phyloP scores from a whole-genome alignment of 2,113 vertebrate species.

The Muntiacus muntjak region DNA sequence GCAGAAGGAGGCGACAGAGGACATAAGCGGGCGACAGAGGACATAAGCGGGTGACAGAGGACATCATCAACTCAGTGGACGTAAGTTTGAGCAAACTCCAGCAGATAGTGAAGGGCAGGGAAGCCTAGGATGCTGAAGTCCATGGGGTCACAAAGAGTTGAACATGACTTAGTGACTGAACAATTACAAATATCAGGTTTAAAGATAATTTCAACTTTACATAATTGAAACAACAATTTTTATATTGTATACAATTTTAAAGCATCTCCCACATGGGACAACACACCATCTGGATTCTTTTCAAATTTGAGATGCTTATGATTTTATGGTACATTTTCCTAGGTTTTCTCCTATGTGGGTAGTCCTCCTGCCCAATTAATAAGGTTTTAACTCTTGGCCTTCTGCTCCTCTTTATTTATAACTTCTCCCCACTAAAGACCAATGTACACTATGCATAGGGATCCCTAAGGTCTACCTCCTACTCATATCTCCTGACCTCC shows the following conservation, averaged over 20 bases:
- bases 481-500: background rate
- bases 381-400: background rate
- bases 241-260: constrained; percentile 46
- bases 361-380: background rate
- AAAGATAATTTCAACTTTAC: constrained; percentile 56
- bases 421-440: background rate
- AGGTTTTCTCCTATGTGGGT: constrained; percentile 5
- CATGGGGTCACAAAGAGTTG: background rate
- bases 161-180: background rate
- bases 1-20: background rate
- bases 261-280: constrained; percentile 49
- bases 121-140: background rate
- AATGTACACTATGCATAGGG: background rate
- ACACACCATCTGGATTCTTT: constrained; percentile 51
- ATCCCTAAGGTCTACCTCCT: background rate
- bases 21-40: background rate
- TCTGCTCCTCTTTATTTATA: background rate
- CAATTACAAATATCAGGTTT: background rate
- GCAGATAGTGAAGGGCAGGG: background rate
- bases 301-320: constrained; percentile 51
- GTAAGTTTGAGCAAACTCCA: background rate
- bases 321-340: constrained; percentile 23
- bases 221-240: constrained; percentile 51
- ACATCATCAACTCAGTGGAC: background rate
- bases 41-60: background rate